These are phyloP conservation scores for Arctia plantaginis DNA, from an alignment of 2,888 invertebrate genomes.

Conservation along the genomic window DNA sequence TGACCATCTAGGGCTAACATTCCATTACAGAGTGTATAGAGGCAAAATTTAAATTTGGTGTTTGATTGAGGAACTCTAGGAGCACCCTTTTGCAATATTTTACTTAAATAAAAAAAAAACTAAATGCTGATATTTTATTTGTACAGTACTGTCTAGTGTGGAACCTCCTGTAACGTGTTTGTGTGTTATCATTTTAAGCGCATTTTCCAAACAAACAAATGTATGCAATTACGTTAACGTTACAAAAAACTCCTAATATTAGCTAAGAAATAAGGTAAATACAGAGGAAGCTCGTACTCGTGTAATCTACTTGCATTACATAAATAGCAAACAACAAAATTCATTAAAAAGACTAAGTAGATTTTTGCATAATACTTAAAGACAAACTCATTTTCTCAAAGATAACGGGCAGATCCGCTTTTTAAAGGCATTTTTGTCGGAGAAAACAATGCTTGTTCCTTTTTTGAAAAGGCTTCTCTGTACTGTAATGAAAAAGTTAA, in stretches of 20 bases:
- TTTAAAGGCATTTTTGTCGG: slow-evolving; percentile 56
- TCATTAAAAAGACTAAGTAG: slow-evolving; percentile 49
- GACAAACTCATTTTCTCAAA: slow-evolving; percentile 57
- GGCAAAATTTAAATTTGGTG: too few relatives aligned
- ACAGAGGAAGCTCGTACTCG: background rate
- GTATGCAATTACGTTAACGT: background rate
- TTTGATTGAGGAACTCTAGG: too few relatives aligned
- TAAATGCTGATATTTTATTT: too few relatives aligned
- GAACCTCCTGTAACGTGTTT: too few relatives aligned
- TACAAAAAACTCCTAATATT: background rate
- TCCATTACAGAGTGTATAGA: too few relatives aligned
- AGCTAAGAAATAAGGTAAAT: background rate
- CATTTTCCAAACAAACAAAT: too few relatives aligned
- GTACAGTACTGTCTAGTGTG: too few relatives aligned
- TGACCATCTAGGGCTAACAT: too few relatives aligned
- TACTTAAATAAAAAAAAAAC: too few relatives aligned
- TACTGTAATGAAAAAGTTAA: slow-evolving; percentile 55
- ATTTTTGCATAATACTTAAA: slow-evolving; percentile 55
- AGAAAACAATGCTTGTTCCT: slow-evolving; percentile 58
- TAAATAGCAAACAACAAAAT: slow-evolving; percentile 33
- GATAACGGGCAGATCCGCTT: slow-evolving; percentile 54
- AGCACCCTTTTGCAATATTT: too few relatives aligned
- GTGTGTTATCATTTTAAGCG: too few relatives aligned
- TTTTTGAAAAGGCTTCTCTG: slow-evolving; percentile 46
- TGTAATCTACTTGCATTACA: background rate